Base-by-base conservation (phyloP, 2,797 vertebrate species). In the Mormyrus proboscirostris region DNA sequence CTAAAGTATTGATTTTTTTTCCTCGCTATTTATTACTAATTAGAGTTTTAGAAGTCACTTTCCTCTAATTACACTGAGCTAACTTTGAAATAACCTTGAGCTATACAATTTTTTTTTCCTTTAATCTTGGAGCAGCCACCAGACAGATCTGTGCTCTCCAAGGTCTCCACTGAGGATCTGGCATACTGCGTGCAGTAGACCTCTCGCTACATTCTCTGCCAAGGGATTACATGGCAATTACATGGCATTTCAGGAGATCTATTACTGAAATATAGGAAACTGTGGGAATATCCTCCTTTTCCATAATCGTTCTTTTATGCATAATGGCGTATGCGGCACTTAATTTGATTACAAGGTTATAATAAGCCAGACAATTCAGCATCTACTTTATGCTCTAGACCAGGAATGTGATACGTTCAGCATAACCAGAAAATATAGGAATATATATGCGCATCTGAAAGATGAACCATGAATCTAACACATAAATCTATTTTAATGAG, bases 81-180 rank as follows among this genome's bases (percentile, higher is more conserved):
- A 83, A 65, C 57, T 65, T 85, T 44, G 41, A 89, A 89, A 82
- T 89, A 89, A 89, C 88, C 88, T 89, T 89, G 76, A 84, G 82
- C 51, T 65, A 89, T 65, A 85, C 38, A 33, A 41, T 49, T 85
- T 85, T 89, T 33, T 65, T 14, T 6, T 6, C 55, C 79, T 85
- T 89, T 89, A 83, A 89, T 89, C 88, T 89, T 84, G 76, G 12
- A 1, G 84, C 50, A 86, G 29, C 22, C 2, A 16, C 25, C 49
- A 53, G 25, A 57, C 84, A 38, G 84, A 55, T 86, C 84, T 33
- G 53, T 6, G n/a, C 55, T 62, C 41, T 49, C 50, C 25, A 3
- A 62, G 44, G 14, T 89, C 53, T 38, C 84, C 29, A 38, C n/a
- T 65, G 41, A 29, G 41, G n/a, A 9, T 0, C 87, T 33, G 41